phyloP scores from a whole-genome alignment of 2,113 vertebrate species.

The Octodon degus region DNA sequence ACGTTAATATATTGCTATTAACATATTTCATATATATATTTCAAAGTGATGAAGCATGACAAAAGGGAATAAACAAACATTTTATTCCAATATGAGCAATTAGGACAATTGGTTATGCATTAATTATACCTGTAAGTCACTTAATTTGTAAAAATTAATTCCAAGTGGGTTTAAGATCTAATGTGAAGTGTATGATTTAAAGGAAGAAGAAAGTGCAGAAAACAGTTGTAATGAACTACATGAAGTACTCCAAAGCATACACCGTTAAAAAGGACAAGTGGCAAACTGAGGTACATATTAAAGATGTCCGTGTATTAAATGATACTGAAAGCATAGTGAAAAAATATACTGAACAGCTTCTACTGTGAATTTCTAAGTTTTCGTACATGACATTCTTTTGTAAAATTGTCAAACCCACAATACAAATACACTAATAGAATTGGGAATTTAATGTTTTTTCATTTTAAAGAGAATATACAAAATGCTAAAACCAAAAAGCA shows the following conservation, averaged over 20 bases:
- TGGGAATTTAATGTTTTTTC: not conserved
- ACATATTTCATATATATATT: not conserved
- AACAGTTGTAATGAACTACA: not conserved
- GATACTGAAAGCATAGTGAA: not conserved
- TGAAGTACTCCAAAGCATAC: not conserved
- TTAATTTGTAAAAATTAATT: conserved; percentile 3
- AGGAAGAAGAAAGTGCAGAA: not conserved
- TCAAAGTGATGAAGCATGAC: not conserved
- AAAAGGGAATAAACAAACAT: not conserved
- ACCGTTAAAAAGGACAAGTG: not conserved
- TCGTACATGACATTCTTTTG: not conserved
- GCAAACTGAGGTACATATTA: not conserved
- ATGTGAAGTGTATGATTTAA: not conserved
- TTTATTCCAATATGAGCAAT: not conserved
- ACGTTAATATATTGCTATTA: too few species aligned
- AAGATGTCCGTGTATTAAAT: not conserved
- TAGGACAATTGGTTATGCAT: not conserved
- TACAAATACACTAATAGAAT: not conserved
- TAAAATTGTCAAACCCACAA: not conserved
- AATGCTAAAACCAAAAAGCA: too few species aligned
- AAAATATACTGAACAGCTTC: not conserved
- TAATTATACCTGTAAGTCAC: not conserved
- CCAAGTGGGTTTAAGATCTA: not conserved
- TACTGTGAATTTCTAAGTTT: not conserved
- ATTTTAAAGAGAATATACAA: too few species aligned